Evolutionary conservation across 1,140 invertebrate species (phyloP), one percentile per base, ranked within the genome.

Genomic region (Drosophila obscura): DNA sequence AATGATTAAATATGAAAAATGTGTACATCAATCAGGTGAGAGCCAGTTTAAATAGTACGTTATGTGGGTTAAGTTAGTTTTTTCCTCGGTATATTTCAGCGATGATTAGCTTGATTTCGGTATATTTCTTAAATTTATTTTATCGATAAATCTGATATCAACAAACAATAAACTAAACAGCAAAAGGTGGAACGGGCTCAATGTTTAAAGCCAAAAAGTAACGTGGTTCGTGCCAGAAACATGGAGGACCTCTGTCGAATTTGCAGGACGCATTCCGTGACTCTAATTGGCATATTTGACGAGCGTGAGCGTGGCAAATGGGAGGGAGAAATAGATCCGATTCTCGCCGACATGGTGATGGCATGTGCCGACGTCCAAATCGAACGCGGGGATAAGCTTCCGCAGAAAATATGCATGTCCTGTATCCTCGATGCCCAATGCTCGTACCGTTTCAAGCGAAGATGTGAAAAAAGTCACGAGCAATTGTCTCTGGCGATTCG

Each of bases 321-420:
- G 22, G 8, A 41, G 4, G 52, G 26, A 15, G 46, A 39, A 4
- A 19, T 22, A 0, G 46, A 71, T 22, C 46, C 46, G 2, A 22
- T 39, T 31, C 39, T 71, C 1, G 65, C 67, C 5, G 67, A 69
- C 5, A 71, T 71, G 53, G 28, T 71, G 0, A 51, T 1, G 26
- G 11, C 19, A 8, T 71, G 67, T 41, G 67, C 65, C 15, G 26
- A 71, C 2, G 53, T 69, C 0, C 22, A 46, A 3, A 28, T 71
- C 19, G 26, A 51, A 28, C 39, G 24, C 2, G 66, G 48, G 0
- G 65, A 71, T 51, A 22, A 26, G 0, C 24, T 71, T 35, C 53
- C 67, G 0, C 65, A 71, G 16, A 69, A 71, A 13, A 71, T 69
- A 5, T 71, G 67, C 53, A 45, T 50, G 43, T 22, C 66, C n/a